Evolutionary conservation across 2,797 vertebrate species (phyloP).

Genomic region (Mormyrops attenuatus): DNA sequence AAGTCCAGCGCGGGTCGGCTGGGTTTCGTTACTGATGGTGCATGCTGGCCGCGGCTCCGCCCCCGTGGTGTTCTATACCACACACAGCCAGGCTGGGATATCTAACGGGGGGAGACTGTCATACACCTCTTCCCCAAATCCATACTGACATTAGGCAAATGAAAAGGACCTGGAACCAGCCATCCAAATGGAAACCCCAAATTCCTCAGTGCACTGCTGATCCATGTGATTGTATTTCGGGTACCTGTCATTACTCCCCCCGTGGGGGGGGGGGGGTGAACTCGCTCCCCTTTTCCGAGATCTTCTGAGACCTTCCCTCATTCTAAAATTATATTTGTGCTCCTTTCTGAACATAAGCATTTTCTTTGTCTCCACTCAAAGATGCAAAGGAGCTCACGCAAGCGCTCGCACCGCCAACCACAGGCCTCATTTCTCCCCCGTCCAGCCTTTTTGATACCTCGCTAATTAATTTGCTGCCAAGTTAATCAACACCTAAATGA

Average conservation of each 20-base stretch:
- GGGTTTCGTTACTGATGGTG: not conserved
- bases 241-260: not conserved
- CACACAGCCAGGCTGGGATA: not conserved
- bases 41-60: not conserved
- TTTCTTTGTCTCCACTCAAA: slow-evolving; percentile 16
- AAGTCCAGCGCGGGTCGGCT: not conserved
- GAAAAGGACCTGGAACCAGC: not conserved
- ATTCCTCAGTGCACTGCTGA: not conserved
- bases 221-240: not conserved
- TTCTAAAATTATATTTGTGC: slow-evolving; percentile 1
- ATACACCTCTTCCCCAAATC: not conserved
- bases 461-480: slow-evolving; percentile 26
- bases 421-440: not conserved
- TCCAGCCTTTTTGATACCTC: slow-evolving; percentile 20
- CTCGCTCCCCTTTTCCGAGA: not conserved
- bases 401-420: slow-evolving; percentile 11
- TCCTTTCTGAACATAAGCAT: slow-evolving; percentile 18
- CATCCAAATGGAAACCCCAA: not conserved
- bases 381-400: slow-evolving; percentile 17
- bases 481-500: slow-evolving; percentile 28
- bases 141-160: not conserved
- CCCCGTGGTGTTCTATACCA: not conserved
- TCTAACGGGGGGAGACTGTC: not conserved
- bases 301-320: not conserved
- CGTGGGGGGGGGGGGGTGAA: not conserved